phyloP scores from a whole-genome alignment of 2,113 vertebrate genomes.

The Mesocricetus auratus region DNA sequence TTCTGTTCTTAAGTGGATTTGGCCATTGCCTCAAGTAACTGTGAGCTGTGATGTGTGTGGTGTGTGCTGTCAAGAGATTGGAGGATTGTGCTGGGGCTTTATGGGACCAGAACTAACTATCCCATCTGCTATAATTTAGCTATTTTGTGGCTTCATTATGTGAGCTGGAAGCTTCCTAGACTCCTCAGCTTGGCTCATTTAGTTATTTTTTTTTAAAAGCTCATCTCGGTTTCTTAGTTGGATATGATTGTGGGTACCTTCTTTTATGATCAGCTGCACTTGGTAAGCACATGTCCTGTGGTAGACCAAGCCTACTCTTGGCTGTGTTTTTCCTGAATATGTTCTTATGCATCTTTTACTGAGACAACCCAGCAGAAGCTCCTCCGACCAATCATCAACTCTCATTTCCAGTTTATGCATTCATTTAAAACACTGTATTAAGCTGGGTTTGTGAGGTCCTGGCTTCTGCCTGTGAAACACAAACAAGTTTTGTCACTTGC shows the following conservation, averaged over 20 bases:
- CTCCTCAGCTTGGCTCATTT: not conserved
- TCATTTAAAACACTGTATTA: not conserved
- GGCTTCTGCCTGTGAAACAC: not conserved
- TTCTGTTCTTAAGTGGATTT: not conserved
- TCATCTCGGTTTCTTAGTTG: not conserved
- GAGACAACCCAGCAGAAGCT: not conserved
- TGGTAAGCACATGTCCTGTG: slow-evolving; percentile 16
- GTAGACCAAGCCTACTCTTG: not conserved
- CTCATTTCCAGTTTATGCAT: not conserved
- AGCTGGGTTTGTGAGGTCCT: not conserved
- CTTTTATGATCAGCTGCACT: slow-evolving; percentile 31
- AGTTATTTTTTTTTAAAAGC: not conserved
- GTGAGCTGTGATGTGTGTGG: not conserved
- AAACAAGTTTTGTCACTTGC: not conserved
- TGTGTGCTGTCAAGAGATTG: not conserved
- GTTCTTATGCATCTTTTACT: not conserved
- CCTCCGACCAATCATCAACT: not conserved
- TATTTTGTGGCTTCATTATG: slow-evolving; percentile 53
- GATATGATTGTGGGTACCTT: not conserved
- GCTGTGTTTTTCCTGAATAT: not conserved
- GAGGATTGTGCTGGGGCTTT: not conserved
- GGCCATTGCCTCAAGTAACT: not conserved
- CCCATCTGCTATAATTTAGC: slow-evolving; percentile 35
- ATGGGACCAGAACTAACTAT: not conserved
- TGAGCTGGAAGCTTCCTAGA: not conserved